Base-by-base conservation (phyloP, 64 coral and sea anemone genomes). In the Stylophora pistillata region DNA sequence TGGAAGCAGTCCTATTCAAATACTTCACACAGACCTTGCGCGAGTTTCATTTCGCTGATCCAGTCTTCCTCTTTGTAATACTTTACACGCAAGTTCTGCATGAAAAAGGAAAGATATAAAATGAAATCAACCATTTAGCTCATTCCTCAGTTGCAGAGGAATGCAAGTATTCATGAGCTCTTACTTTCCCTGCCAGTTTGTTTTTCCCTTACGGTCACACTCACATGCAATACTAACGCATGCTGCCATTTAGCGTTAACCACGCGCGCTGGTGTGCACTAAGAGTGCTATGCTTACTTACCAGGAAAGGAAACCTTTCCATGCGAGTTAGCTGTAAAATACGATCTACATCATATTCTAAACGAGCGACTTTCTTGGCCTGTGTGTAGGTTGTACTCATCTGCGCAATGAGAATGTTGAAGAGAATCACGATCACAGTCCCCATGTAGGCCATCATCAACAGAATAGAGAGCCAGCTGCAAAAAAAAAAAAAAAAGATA, bases 381-480 rank as follows among this genome's bases (percentile, higher is more conserved):
- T 95, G 89, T 28, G 71, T 53, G 23, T 95, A 95, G 0, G 94
- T 95, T n/a, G 81, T 73, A 56, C 94, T 95, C 76, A 95, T 80
- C 78, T 95, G 94, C 1, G 94, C 94, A 54, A 95, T 91, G 73
- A 95, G 94, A 23, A 95, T 89, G 86, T 95, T 95, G 14, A 95
- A 37, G 23, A 95, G 56, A 30, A 95, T 73, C 0, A 95, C 94
- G 13, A 89, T 88, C 29, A 95, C 94, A 7, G 90, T 91, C 13
- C 89, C 89, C 94, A 95, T 95, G 78, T 95, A 95, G 18, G 90
- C 47, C 59, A 95, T 76, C 15, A 95, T 77, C 25, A 95, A 74
- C 13, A 95, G 33, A 33, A 91, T 92, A 0, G 89, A 81, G 12
- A 95, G 79, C 94, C 89, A 95, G 63, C 94, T 95, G 86, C 1